Evolutionary conservation across 2,888 invertebrate species (phyloP).

Genomic region (Hydroisotoma schaefferi): DNA sequence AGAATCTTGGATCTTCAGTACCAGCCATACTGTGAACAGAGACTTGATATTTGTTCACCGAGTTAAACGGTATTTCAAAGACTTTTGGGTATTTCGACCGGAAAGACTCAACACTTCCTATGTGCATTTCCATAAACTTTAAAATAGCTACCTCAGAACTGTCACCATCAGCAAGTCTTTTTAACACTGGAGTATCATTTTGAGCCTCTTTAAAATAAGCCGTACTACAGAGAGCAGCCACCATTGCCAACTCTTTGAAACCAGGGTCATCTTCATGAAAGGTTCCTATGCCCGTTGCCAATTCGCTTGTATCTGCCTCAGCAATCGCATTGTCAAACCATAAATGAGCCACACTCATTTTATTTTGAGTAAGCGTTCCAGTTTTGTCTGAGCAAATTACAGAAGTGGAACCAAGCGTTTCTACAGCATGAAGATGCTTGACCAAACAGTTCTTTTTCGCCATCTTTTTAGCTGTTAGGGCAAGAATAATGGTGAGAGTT

Average conservation of each 20-base stretch:
- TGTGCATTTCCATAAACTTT: conserved; percentile 18
- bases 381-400: conserved; percentile 37
- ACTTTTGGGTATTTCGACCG: conserved; percentile 26
- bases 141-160: conserved; percentile 34
- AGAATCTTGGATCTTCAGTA: not conserved
- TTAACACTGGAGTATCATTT: not conserved
- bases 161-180: conserved; percentile 10
- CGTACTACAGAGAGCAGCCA: conserved; percentile 29
- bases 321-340: conserved; percentile 10
- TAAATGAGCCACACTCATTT: conserved; percentile 27
- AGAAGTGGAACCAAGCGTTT: conserved; percentile 29
- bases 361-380: conserved; percentile 39
- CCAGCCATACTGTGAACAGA: conserved; percentile 24
- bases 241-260: conserved; percentile 26
- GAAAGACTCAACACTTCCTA: conserved; percentile 25
- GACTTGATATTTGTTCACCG: conserved; percentile 35
- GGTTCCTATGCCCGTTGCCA: conserved; percentile 3
- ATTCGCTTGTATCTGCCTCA: conserved; percentile 17
- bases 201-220: conserved; percentile 29
- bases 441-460: conserved; percentile 33
- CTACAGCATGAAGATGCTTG: conserved; percentile 35
- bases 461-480: conserved; percentile 36
- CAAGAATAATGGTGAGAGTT: conserved; percentile 36
- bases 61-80: conserved; percentile 40
- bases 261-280: conserved; percentile 21